A percentile compares a stretch with the other conserved stretches of the same genome.
phyloP scores from a whole-genome alignment of 2,797 vertebrate species.

The Coregonus sp. region DNA sequence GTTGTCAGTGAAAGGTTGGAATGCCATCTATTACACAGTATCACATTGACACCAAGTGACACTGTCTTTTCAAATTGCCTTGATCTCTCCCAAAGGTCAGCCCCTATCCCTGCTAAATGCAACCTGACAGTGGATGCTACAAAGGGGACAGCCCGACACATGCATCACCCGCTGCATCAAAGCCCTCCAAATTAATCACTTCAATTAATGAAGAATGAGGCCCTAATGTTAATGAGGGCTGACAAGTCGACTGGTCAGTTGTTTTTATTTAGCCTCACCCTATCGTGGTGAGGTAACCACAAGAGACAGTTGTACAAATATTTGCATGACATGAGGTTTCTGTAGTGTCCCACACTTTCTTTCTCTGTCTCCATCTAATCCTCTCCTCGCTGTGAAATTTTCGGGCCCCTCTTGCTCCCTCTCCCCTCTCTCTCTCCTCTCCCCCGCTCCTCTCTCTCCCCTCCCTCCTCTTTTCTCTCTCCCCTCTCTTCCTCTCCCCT shows the following conservation, averaged over 20 bases:
- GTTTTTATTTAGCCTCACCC: slow-evolving; percentile 63
- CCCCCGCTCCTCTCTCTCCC: too few relatives aligned
- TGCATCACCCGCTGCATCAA: slow-evolving; percentile 89
- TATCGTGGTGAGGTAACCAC: slow-evolving; percentile 60
- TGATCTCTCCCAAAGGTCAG: slow-evolving; percentile 99
- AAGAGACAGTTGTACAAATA: slow-evolving; percentile 73
- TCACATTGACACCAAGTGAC: slow-evolving; percentile 99
- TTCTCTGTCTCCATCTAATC: neutral
- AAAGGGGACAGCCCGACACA: slow-evolving; percentile 87
- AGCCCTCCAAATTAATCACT: slow-evolving; percentile 94
- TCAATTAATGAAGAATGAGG: slow-evolving; percentile 94
- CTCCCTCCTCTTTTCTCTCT: too few relatives aligned
- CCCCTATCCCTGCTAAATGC: slow-evolving; percentile 94
- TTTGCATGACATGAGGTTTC: slow-evolving; percentile 57
- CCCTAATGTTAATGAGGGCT: slow-evolving; percentile 84
- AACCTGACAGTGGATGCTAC: slow-evolving; percentile 96
- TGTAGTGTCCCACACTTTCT: slow-evolving; percentile 17
- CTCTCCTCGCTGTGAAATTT: slow-evolving; percentile 9
- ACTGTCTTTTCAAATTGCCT: slow-evolving; percentile 99
- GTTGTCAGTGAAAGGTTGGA: slow-evolving; percentile 81
- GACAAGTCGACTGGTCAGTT: slow-evolving; percentile 82
- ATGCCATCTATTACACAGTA: slow-evolving; percentile 85
- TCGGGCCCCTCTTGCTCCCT: too few relatives aligned
- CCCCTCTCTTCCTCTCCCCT: too few relatives aligned
- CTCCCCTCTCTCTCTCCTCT: slow-evolving; percentile 4